Evolutionary conservation across 2,888 invertebrate genomes (phyloP).

Genomic region (Euzetes globulus): DNA sequence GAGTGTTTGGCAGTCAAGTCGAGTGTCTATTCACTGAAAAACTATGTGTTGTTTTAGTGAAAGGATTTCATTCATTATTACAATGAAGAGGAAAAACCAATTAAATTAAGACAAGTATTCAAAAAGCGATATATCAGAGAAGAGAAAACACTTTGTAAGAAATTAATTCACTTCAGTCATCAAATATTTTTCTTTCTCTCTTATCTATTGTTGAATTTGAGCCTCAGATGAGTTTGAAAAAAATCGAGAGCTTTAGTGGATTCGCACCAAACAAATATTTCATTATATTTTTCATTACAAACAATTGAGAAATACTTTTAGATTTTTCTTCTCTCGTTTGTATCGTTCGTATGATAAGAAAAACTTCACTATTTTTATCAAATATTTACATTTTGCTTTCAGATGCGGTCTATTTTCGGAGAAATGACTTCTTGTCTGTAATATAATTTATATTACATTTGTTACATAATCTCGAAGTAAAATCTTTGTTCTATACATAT

Average conservation of each 20-base stretch:
- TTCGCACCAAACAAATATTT: not conserved
- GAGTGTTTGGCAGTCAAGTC: slow-evolving; percentile 2
- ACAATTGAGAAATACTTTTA: not conserved
- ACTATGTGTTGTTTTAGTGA: not conserved
- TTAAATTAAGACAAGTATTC: slow-evolving; percentile 15
- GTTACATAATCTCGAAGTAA: no score
- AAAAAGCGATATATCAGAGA: not conserved
- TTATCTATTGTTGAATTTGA: not conserved
- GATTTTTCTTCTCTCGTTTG: not conserved
- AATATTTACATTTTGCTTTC: no score
- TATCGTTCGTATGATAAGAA: no score
- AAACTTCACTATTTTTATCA: no score
- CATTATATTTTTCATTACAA: not conserved
- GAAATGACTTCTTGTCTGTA: no score
- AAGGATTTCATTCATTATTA: slow-evolving; percentile 10
- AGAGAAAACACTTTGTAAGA: not conserved
- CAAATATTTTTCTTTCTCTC: not conserved
- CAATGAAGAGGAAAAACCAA: slow-evolving; percentile 17
- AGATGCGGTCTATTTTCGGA: no score
- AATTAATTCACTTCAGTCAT: slow-evolving; percentile 4
- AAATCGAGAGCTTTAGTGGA: not conserved
- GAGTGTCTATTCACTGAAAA: not conserved
- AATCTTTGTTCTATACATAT: no score
- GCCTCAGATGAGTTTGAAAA: not conserved
- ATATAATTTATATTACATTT: no score